phyloP scores from a whole-genome alignment of 2,113 vertebrate species.

The Trichomycterus rosablanca region DNA sequence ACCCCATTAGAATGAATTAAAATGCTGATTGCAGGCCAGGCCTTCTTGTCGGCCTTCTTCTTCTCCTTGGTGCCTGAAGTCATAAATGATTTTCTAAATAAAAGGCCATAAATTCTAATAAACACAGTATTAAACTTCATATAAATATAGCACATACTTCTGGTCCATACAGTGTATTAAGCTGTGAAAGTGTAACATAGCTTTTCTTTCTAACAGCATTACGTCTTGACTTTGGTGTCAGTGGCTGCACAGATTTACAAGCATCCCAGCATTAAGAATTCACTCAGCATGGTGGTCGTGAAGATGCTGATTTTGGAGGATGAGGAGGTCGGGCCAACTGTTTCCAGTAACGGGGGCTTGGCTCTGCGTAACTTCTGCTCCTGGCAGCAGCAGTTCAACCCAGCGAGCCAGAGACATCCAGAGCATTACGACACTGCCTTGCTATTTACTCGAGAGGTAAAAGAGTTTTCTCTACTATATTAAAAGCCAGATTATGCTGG shows the following conservation, averaged over 20 bases:
- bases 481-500: background rate
- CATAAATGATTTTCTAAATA: too few relatives aligned
- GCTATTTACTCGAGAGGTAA: conserved; percentile 90
- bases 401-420: conserved; percentile 77
- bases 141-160: too few relatives aligned
- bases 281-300: conserved; percentile 83
- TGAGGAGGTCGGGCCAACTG: conserved; percentile 67
- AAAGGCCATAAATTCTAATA: too few relatives aligned
- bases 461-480: conserved; percentile 1
- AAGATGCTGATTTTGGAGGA: conserved; percentile 86
- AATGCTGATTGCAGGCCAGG: too few relatives aligned
- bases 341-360: conserved; percentile 83
- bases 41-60: too few relatives aligned
- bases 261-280: conserved; percentile 90
- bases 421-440: conserved; percentile 92
- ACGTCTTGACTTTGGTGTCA: conserved; percentile 85
- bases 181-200: too few relatives aligned
- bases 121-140: too few relatives aligned
- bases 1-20: too few relatives aligned
- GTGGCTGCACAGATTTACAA: conserved; percentile 85
- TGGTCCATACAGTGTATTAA: too few relatives aligned
- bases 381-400: conserved; percentile 91
- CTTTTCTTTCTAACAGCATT: conserved; percentile 68
- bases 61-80: too few relatives aligned
- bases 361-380: conserved; percentile 89